phyloP scores from a whole-genome alignment of 2,797 vertebrate species.

The Myioborus melanocephalus region DNA sequence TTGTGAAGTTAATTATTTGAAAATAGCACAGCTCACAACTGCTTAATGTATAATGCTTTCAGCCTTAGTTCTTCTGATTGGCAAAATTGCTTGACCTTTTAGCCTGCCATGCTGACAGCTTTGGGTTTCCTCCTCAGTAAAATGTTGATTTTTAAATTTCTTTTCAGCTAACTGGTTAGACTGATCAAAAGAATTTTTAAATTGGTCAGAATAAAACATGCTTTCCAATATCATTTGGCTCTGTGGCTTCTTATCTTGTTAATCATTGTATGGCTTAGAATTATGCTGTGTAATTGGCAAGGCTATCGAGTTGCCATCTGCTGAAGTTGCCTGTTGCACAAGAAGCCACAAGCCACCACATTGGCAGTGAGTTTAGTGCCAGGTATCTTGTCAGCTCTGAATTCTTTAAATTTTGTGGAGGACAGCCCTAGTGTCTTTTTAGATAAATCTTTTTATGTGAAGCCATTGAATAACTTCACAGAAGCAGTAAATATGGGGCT shows the following conservation, averaged over 20 bases:
- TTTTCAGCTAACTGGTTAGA: background rate
- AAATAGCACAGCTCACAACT: background rate
- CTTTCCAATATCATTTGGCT: conserved; percentile 19
- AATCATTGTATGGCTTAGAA: background rate
- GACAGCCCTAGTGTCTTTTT: background rate
- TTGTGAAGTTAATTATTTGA: background rate
- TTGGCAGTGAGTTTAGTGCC: background rate
- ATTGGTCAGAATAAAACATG: conserved; percentile 23
- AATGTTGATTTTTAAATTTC: background rate
- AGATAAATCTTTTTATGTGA: background rate
- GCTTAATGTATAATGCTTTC: background rate
- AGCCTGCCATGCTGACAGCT: background rate
- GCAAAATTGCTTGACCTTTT: background rate
- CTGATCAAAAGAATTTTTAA: background rate
- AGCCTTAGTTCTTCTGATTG: background rate
- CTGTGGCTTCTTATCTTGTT: conserved; percentile 10
- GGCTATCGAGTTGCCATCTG: background rate
- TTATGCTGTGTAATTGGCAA: background rate
- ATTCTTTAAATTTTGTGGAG: background rate
- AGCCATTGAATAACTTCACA: background rate
- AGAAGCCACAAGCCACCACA: background rate
- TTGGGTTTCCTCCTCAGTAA: background rate
- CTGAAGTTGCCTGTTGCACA: background rate
- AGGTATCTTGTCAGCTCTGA: background rate
- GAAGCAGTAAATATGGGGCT: background rate